phyloP scores from a whole-genome alignment of 2,797 vertebrate genomes.

The Microctenopoma lineatum region DNA sequence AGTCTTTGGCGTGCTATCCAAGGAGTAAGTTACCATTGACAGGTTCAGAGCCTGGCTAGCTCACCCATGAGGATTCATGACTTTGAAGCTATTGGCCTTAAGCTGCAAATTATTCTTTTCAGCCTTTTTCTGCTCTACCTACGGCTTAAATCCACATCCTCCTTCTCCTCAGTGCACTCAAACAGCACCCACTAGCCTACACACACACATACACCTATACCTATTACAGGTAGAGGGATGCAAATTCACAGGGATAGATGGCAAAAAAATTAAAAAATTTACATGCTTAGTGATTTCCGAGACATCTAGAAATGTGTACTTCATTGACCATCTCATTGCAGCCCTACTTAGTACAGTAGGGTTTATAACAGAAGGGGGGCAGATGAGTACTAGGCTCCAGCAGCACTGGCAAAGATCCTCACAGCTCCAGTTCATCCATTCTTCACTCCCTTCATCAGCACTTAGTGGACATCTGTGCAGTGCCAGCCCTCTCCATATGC shows the following conservation, averaged over 20 bases:
- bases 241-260: conserved; percentile 16
- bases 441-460: conserved; percentile 82
- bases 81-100: conserved; percentile 99
- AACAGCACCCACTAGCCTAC: conserved; percentile 56
- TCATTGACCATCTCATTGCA: conserved; percentile 49
- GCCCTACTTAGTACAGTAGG: conserved; percentile 57
- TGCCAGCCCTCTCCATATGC: conserved; percentile 83
- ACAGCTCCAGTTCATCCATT: conserved; percentile 67
- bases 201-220: not conserved
- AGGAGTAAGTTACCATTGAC: conserved; percentile 94
- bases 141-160: conserved; percentile 72
- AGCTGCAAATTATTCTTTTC: conserved; percentile 95
- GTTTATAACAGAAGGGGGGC: conserved; percentile 69
- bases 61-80: conserved; percentile 92
- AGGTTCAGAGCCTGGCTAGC: conserved; percentile 90
- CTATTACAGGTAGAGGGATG: conserved; percentile 14
- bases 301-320: conserved; percentile 63
- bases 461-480: conserved; percentile 85
- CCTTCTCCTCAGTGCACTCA: conserved; percentile 53
- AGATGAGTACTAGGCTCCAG: conserved; percentile 71
- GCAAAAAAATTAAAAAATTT: conserved; percentile 29
- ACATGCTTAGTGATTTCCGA: conserved; percentile 42
- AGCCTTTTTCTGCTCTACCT: conserved; percentile 82
- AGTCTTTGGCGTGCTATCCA: conserved; percentile 89
- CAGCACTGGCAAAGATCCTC: conserved; percentile 68